phyloP scores from a whole-genome alignment of 1,140 invertebrate genomes.

The Hetaerina americana region DNA sequence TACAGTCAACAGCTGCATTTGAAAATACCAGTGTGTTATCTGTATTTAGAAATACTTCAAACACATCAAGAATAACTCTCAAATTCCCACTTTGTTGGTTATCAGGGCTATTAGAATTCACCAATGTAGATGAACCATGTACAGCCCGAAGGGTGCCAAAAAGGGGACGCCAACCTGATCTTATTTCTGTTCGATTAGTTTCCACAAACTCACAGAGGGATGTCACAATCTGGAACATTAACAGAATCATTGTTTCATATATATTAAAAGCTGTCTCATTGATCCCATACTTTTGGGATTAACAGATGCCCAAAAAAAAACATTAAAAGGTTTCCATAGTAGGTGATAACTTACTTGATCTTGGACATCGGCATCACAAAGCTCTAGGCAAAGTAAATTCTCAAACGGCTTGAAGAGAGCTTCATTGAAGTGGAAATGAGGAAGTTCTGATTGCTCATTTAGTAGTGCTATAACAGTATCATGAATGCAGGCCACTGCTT shows the following conservation, averaged over 20 bases:
- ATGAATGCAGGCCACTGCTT: conserved; percentile 86
- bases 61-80: conserved; percentile 72
- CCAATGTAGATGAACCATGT: conserved; percentile 17
- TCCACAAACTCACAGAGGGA: conserved; percentile 93
- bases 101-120: conserved; percentile 7
- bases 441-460: conserved; percentile 76
- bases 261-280: conserved; percentile 2
- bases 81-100: conserved; percentile 1
- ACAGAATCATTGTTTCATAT: conserved; percentile 9
- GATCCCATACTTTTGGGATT: too few species aligned
- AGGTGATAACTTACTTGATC: conserved; percentile 48
- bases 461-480: conserved; percentile 78
- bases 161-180: conserved; percentile 83
- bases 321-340: background rate
- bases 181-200: conserved; percentile 78
- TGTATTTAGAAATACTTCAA: conserved; percentile 80
- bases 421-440: conserved; percentile 92
- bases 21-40: conserved; percentile 87
- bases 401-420: conserved; percentile 90
- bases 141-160: conserved; percentile 82
- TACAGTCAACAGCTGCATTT: conserved; percentile 85
- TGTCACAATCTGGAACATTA: conserved; percentile 69
- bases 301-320: too few species aligned
- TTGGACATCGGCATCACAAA: conserved; percentile 81
- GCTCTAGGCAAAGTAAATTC: conserved; percentile 79